phyloP scores from a whole-genome alignment of 2,888 invertebrate species.

The Troides oblongomaculatus region DNA sequence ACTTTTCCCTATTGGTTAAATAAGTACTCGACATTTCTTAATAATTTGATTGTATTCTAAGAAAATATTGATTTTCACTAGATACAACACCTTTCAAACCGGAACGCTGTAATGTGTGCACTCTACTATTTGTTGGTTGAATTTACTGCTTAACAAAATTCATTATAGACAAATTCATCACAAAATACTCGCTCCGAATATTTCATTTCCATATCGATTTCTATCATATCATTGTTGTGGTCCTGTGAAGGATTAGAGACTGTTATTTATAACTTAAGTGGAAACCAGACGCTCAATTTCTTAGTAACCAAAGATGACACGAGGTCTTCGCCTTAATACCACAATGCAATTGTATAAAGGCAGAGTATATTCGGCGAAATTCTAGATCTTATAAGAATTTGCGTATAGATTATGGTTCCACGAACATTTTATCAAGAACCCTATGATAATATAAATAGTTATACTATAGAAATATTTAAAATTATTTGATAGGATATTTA shows the following conservation, averaged over 20 bases:
- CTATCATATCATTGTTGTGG: not conserved
- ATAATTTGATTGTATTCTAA: too few relatives aligned
- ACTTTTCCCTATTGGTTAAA: too few relatives aligned
- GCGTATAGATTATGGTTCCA: not conserved
- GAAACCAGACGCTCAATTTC: not conserved
- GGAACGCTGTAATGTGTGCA: too few relatives aligned
- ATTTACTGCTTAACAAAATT: too few relatives aligned
- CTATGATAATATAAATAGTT: not conserved
- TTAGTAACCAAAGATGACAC: not conserved
- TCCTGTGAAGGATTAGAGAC: not conserved
- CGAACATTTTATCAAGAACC: not conserved
- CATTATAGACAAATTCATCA: too few relatives aligned
- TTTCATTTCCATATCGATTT: not conserved
- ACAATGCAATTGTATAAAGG: not conserved
- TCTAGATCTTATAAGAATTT: not conserved
- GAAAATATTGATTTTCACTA: too few relatives aligned
- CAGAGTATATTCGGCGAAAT: not conserved
- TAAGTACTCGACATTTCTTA: too few relatives aligned
- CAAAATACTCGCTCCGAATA: not conserved
- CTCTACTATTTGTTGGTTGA: too few relatives aligned
- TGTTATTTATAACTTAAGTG: not conserved
- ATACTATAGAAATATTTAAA: not conserved
- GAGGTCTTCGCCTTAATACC: not conserved
- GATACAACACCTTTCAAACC: too few relatives aligned
- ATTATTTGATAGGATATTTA: too few relatives aligned